These are phyloP conservation scores for Vanessa atalanta DNA, from an alignment of 1,140 invertebrate genomes.

Conservation along the genomic window DNA sequence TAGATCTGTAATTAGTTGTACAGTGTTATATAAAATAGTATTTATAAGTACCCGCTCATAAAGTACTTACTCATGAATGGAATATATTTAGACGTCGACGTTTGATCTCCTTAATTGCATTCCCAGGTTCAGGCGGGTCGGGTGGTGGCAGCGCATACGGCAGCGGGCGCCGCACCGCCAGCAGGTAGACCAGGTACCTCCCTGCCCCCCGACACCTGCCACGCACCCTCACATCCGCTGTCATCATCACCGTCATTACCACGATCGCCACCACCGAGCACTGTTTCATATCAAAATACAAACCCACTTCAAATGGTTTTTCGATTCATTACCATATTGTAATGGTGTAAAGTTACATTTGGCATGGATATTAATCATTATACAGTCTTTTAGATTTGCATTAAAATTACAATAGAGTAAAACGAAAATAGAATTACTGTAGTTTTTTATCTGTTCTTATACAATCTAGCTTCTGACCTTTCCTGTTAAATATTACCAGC, in stretches of 20 bases:
- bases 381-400: too few species aligned
- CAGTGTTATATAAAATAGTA: too few species aligned
- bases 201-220: constrained; percentile 55
- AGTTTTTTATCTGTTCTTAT: too few species aligned
- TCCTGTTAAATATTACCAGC: too few species aligned
- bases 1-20: too few species aligned
- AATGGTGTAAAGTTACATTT: too few species aligned
- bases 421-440: too few species aligned
- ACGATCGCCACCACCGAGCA: constrained; percentile 14
- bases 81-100: neutral
- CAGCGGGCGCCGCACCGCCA: constrained; percentile 76
- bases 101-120: neutral
- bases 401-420: too few species aligned
- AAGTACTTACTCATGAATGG: neutral
- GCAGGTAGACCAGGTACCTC: constrained; percentile 82
- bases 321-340: neutral
- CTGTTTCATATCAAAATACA: neutral
- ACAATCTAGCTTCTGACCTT: too few species aligned
- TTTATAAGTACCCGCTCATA: too few species aligned
- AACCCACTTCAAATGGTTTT: constrained; percentile 4
- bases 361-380: too few species aligned
- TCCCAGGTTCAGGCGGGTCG: constrained; percentile 65
- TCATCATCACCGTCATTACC: constrained; percentile 8
- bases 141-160: constrained; percentile 69
- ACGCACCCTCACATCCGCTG: constrained; percentile 48